A percentile compares a stretch with the other conserved stretches of the same genome.
phyloP scores from a whole-genome alignment of 2,113 vertebrate species.

The Triplophysa tibetana region DNA sequence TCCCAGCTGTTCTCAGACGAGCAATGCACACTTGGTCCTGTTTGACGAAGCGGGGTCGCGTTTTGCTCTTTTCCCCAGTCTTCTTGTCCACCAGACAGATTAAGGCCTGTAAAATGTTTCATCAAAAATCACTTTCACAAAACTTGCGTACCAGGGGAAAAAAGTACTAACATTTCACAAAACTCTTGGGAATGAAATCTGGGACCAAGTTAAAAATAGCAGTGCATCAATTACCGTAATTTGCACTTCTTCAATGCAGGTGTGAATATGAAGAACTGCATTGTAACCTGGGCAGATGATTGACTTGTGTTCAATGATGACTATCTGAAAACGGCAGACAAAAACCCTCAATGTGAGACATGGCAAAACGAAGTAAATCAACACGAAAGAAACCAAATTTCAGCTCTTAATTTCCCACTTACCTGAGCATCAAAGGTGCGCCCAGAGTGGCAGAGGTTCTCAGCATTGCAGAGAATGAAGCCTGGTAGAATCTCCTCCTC shows the following conservation, averaged over 20 bases:
- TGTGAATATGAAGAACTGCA: slow-evolving; percentile 90
- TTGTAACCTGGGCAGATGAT: slow-evolving; percentile 93
- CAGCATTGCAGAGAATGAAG: slow-evolving; percentile 87
- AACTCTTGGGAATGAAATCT: no score
- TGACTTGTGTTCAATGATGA: slow-evolving; percentile 93
- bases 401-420: not conserved
- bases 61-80: slow-evolving; percentile 89
- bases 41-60: slow-evolving; percentile 88
- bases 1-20: slow-evolving; percentile 85
- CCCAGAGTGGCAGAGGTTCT: slow-evolving; percentile 89
- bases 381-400: not conserved
- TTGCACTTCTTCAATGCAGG: slow-evolving; percentile 91
- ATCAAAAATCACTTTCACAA: not conserved
- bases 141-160: no score
- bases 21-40: slow-evolving; percentile 92
- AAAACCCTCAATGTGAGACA: not conserved
- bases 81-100: slow-evolving; percentile 94
- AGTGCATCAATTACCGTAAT: slow-evolving; percentile 78
- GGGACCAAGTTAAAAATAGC: not conserved
- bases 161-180: no score
- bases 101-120: slow-evolving; percentile 78
- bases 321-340: slow-evolving; percentile 75
- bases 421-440: slow-evolving; percentile 92
- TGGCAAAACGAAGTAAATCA: not conserved
- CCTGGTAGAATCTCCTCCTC: slow-evolving; percentile 90